Conservation (phyloP, 2,797 vertebrate species). For the Enoplosus armatus region DNA sequence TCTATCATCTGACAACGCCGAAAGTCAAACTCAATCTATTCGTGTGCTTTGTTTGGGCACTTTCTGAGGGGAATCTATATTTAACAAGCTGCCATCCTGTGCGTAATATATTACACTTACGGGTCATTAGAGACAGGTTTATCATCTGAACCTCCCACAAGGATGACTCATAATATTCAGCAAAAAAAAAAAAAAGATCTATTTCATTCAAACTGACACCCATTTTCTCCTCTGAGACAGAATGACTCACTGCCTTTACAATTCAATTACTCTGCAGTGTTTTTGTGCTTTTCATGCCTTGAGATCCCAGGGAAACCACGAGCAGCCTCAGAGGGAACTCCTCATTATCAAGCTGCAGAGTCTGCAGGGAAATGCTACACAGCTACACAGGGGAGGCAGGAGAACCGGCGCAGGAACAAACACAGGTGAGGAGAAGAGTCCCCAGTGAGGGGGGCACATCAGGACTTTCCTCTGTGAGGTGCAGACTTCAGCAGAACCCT, state of each 20-base stretch:
- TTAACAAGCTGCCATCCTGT: conserved; percentile 11
- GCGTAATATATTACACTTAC: neutral
- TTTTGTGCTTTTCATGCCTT: conserved; percentile 68
- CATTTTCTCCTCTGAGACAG: conserved; percentile 2
- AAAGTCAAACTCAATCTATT: neutral
- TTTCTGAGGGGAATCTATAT: conserved; percentile 12
- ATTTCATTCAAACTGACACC: conserved; percentile 33
- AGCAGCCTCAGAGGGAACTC: conserved; percentile 53
- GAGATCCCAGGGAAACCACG: conserved; percentile 52
- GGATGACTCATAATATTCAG: conserved; percentile 31
- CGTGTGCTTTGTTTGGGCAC: neutral
- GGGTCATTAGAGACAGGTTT: conserved; percentile 19
- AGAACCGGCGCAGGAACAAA: conserved; percentile 16
- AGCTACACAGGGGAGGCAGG: conserved; percentile 27
- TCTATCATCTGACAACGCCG: conserved; percentile 19
- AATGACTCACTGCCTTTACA: conserved; percentile 49
- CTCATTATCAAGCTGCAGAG: conserved; percentile 41
- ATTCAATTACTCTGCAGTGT: conserved; percentile 66
- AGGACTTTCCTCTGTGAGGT: conserved; percentile 28
- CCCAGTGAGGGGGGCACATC: conserved; percentile 7
- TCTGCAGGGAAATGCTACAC: conserved; percentile 55
- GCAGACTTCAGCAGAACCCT: conserved; percentile 41
- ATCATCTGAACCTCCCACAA: conserved; percentile 31
- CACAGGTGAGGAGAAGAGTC: conserved; percentile 15
- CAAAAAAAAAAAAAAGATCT: neutral